These are phyloP conservation scores for Tortrix viridana DNA, from an alignment of 2,888 invertebrate genomes.

Conservation along the genomic window DNA sequence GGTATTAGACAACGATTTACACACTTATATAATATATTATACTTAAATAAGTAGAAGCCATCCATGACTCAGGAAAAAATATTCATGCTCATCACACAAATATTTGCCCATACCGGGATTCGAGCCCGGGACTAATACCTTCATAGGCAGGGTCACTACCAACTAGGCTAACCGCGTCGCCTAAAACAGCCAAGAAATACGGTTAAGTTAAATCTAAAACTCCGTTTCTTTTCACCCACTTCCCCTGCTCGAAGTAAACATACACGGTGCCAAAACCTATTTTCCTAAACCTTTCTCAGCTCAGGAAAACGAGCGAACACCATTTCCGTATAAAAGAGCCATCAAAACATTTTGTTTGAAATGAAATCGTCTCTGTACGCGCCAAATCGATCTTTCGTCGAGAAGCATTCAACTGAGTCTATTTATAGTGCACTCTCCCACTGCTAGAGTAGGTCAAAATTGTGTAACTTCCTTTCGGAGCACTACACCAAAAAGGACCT, in stretches of 20 bases:
- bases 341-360: constrained; percentile 39
- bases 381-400: constrained; percentile 37
- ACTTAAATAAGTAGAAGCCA: too few relatives aligned
- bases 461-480: constrained; percentile 47
- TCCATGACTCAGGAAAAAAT: too few relatives aligned
- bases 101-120: too few relatives aligned
- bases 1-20: too few relatives aligned
- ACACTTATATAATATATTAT: too few relatives aligned
- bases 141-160: too few relatives aligned
- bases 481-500: constrained; percentile 52
- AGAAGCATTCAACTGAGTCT: constrained; percentile 34
- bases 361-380: constrained; percentile 36
- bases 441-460: constrained; percentile 48
- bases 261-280: constrained; percentile 25
- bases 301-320: constrained; percentile 15
- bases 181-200: too few relatives aligned
- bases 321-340: constrained; percentile 34
- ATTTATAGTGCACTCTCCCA: constrained; percentile 37
- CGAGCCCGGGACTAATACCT: too few relatives aligned
- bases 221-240: constrained; percentile 6
- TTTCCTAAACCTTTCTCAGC: constrained; percentile 25
- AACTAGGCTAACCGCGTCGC: too few relatives aligned
- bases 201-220: neutral
- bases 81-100: too few relatives aligned
- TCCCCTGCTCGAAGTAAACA: neutral